phyloP scores from a whole-genome alignment of 1,140 invertebrate species.

The Metopolophium dirhodum region DNA sequence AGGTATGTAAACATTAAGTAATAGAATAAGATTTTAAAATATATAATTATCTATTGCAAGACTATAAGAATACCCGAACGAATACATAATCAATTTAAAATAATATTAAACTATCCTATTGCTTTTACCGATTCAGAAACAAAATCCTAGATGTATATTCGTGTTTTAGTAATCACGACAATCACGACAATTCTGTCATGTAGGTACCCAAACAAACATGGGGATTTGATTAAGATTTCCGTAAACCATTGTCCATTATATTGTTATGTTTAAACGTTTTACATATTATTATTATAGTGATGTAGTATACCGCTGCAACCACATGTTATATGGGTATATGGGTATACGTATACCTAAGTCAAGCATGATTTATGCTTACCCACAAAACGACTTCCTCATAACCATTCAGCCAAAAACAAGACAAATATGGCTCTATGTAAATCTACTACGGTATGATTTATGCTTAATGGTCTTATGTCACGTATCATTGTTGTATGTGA shows the following conservation, averaged over 20 bases:
- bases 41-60: neutral
- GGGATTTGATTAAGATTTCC: neutral
- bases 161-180: neutral
- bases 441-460: neutral
- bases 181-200: neutral
- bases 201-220: neutral
- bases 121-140: neutral
- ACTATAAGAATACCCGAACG: neutral
- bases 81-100: neutral
- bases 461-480: neutral
- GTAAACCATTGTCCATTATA: neutral
- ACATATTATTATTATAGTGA: neutral
- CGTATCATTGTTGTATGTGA: neutral
- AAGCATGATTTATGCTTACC: neutral
- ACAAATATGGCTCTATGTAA: constrained; percentile 1
- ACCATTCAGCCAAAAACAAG: neutral
- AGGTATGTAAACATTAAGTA: neutral
- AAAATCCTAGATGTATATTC: neutral
- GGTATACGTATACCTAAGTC: neutral
- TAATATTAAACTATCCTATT: neutral
- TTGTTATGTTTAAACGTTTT: neutral
- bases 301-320: neutral
- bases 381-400: neutral
- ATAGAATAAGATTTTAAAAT: neutral
- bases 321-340: neutral